Evolutionary conservation across 2,113 vertebrate species (phyloP).

Genomic region (mouse (Mus musculus)): DNA sequence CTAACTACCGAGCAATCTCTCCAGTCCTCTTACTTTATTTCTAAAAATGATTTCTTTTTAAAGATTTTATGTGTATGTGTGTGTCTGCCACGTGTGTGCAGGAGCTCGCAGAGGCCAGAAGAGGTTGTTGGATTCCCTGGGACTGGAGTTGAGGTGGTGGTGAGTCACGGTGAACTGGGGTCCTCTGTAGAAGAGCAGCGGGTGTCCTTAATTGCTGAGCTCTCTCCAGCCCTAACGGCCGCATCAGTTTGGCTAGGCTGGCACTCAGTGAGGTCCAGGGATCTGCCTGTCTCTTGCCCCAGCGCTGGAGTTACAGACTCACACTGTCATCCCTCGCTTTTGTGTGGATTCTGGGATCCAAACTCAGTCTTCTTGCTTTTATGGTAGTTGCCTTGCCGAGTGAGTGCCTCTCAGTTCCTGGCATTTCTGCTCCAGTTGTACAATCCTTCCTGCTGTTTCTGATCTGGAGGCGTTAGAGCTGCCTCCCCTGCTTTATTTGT

Average conservation of each 20-base stretch:
- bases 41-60: background rate
- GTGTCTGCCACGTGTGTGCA: background rate
- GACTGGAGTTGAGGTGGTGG: background rate
- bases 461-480: background rate
- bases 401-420: background rate
- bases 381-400: background rate
- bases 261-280: background rate
- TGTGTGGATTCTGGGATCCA: too few species aligned
- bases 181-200: background rate
- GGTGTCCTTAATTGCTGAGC: background rate
- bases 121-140: background rate
- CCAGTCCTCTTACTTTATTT: background rate
- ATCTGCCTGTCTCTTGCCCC: background rate
- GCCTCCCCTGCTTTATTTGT: rapidly evolving
- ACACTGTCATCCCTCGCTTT: background rate
- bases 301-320: background rate
- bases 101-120: background rate
- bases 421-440: background rate
- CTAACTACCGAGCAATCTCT: background rate
- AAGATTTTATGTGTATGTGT: background rate
- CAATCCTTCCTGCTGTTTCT: background rate
- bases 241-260: background rate
- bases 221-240: background rate
- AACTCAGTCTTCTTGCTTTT: background rate
- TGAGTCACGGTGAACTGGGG: background rate